Evolutionary conservation across 1,140 invertebrate genomes (phyloP).

Genomic region (Bombus vancouverensis): DNA sequence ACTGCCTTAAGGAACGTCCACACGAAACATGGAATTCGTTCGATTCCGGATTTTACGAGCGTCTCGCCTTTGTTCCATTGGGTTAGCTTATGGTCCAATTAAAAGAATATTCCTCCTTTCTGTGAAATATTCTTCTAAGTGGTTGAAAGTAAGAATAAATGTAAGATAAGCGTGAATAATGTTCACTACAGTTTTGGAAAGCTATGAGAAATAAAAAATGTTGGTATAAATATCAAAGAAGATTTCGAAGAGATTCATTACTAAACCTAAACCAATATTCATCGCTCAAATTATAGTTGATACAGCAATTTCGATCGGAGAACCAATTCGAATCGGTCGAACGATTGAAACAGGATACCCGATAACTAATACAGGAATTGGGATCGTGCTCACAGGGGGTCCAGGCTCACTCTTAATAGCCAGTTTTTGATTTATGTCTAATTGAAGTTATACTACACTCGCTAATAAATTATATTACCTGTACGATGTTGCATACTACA

Average conservation of each 20-base stretch:
- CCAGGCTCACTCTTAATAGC: conserved; percentile 65
- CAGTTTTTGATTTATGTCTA: conserved; percentile 73
- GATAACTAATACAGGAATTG: conserved; percentile 10
- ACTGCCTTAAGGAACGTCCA: conserved; percentile 57
- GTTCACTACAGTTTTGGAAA: not conserved
- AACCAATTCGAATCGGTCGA: conserved; percentile 7
- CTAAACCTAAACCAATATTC: not conserved
- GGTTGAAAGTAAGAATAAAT: not conserved
- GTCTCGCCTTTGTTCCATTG: not conserved
- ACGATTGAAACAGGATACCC: conserved; percentile 10
- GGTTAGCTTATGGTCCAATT: not conserved
- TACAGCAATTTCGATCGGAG: conserved; percentile 2
- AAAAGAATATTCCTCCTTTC: not conserved
- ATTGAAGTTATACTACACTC: conserved; percentile 52
- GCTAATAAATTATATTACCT: conserved; percentile 3
- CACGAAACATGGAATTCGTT: conserved; percentile 12
- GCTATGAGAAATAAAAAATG: not conserved
- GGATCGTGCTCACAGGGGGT: conserved; percentile 67
- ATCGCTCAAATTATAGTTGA: conserved; percentile 1
- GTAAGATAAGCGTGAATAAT: not conserved
- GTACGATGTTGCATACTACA: not conserved
- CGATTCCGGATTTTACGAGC: not conserved
- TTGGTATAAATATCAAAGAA: not conserved
- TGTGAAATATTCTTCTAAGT: not conserved
- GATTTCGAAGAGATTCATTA: not conserved